Evolutionary conservation across 2,113 vertebrate genomes (phyloP), one percentile per base, ranked within the genome.

Genomic region (Empidonax traillii): DNA sequence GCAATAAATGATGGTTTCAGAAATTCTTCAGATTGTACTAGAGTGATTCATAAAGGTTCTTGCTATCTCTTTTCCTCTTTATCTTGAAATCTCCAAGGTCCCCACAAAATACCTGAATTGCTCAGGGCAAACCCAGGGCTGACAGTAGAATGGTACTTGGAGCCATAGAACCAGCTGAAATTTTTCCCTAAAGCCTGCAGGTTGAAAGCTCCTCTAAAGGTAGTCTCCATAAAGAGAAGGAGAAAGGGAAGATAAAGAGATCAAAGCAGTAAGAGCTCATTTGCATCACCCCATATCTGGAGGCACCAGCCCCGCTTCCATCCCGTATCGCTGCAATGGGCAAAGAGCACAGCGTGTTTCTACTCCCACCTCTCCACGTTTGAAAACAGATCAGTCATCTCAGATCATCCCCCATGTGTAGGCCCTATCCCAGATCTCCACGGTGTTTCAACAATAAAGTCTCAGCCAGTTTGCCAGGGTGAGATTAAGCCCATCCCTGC

Each of bases 11-110:
- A 73, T 58, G 85, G 89, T 16, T 93, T 94, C 83, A 93, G 67
- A 89, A 96, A 95, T 96, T 93, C 89, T 95, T 95, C 67, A 63
- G 59, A 96, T 96, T 66, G 51, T 88, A 85, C 51, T 24, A 27
- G 53, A 74, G 61, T 97, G 95, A 97, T 96, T 97, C 96, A 96
- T 74, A 96, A 94, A 97, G 91, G 62, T 69, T 87, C 71, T 82
- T 49, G 20, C 90, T 95, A 95, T 96, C 94, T 96, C 41, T 51
- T 91, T 91, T 75, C 62, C 78, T 77, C 89, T 87, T 77, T 94
- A 97, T 97, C 95, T 89, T 39, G 41, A 92, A 63, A 97, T 97
- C 95, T 92, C 83, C 30, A 6, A 93, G 94, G 93, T 82, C 89
- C 89, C 95, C 96, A 95, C 87, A 94, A 89, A 97, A 94, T 51